These are phyloP conservation scores for Drosophila acutilabella DNA, from an alignment of 2,888 invertebrate species.

Conservation along the genomic window DNA sequence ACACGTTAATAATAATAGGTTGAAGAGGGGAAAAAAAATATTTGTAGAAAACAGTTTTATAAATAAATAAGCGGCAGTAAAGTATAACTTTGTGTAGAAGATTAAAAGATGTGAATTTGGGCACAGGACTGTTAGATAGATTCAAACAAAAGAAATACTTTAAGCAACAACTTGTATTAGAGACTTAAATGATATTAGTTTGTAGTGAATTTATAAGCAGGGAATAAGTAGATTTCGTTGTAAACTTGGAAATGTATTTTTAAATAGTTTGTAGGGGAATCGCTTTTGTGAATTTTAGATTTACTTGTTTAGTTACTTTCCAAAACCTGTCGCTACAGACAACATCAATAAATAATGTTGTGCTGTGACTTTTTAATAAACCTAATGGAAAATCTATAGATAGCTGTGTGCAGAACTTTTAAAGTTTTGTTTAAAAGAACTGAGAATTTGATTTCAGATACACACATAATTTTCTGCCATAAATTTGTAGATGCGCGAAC, in stretches of 20 bases:
- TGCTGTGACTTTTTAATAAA: neutral
- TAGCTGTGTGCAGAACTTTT: neutral
- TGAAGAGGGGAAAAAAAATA: neutral
- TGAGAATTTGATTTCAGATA: neutral
- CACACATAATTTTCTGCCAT: neutral
- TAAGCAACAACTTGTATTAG: too few species aligned
- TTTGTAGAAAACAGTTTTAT: slow-evolving; percentile 5
- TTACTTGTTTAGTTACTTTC: too few species aligned
- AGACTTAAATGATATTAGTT: too few species aligned
- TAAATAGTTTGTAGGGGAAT: too few species aligned
- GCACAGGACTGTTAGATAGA: neutral
- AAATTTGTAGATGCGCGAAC: neutral
- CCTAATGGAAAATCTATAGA: neutral
- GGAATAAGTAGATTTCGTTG: too few species aligned
- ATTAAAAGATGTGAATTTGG: neutral
- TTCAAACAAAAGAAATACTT: too few species aligned
- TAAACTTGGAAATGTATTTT: too few species aligned
- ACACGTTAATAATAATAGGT: neutral
- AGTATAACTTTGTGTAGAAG: too few species aligned
- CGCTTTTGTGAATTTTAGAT: too few species aligned
- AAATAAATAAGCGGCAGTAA: neutral
- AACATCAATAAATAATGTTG: too few species aligned
- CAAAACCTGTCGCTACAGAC: too few species aligned
- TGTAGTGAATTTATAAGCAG: too few species aligned
- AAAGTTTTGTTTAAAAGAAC: neutral